A percentile compares a stretch with the other conserved stretches of the same genome.
These are phyloP conservation scores for Odontomyia ornata DNA, from an alignment of 2,888 invertebrate species.

Conservation along the genomic window DNA sequence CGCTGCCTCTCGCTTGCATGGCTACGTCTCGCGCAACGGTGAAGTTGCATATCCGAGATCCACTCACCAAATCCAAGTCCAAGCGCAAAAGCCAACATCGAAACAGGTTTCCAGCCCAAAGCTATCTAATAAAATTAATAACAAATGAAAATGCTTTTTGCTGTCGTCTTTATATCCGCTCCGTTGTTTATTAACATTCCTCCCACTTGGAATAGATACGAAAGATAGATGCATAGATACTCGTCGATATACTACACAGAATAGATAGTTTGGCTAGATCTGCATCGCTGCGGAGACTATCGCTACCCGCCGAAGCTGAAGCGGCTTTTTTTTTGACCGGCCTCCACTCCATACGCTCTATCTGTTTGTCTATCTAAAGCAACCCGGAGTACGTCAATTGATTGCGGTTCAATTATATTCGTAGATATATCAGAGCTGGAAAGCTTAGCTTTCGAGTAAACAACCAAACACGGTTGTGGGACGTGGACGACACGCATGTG, in stretches of 20 bases:
- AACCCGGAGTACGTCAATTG: background rate
- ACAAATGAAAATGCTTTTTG: conserved; percentile 21
- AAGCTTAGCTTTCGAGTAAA: background rate
- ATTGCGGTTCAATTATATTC: background rate
- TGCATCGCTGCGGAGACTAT: background rate
- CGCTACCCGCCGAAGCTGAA: background rate
- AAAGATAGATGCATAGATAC: background rate
- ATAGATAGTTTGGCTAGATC: background rate
- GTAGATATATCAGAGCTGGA: background rate
- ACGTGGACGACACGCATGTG: background rate
- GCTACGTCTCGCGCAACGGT: too few species aligned
- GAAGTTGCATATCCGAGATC: too few species aligned
- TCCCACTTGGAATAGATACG: conserved; percentile 27
- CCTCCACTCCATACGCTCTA: background rate
- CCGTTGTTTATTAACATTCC: conserved; percentile 28
- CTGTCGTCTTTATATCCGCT: conserved; percentile 37
- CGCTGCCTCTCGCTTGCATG: too few species aligned
- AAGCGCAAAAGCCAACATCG: background rate
- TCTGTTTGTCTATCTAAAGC: too few species aligned
- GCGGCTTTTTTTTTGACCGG: background rate
- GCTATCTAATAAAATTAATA: conserved; percentile 27
- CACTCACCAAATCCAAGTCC: background rate
- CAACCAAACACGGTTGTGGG: background rate
- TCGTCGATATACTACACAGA: background rate
- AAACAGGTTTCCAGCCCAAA: conserved; percentile 9